Base-by-base conservation (phyloP, 2,113 vertebrate species). In the Scomber japonicus region DNA sequence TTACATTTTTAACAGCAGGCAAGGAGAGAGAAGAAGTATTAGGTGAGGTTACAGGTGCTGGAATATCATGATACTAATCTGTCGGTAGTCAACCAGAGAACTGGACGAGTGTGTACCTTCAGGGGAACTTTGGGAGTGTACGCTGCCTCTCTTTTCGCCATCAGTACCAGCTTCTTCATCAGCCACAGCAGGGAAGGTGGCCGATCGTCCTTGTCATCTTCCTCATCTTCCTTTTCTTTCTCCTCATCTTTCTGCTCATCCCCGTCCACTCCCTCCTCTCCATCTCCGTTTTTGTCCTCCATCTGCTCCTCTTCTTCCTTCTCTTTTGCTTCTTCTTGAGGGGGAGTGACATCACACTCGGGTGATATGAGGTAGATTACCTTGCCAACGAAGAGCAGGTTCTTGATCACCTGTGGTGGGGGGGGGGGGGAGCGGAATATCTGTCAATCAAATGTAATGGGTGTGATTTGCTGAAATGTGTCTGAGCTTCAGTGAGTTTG, bases 331-430 rank as follows among this genome's bases (percentile, higher is more conserved):
- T 82, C 79, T 3, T 76, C 81, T 48, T 80, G 27, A 16, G 63
- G 8, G 17, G 86, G 11, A 10, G 77, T 54, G 6, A 90, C 72
- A 5, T 95, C 93, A 15, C 90, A 94, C 77, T 95, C 92, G 3
- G 96, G 95, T 19, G 94, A 95, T 63, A 99, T 84, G 67, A 98
- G 95, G 90, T 97, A 97, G 46, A 99, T 92, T 81, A 98, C 96
- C 89, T 98, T 98, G 55, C 96, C 96, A 11, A 98, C 92, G 11
- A 98, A 99, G 78, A 99, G 91, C 79, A 99, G 94, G 87, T 99
- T 99, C 95, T 99, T 99, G 86, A 99, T 91, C 73, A 99, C 96
- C 97, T 99, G 91, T 35, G 31, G 12, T 5, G 35, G 15, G 31
- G 35, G 15, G 21, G 21, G 21, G 21, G 21, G 21, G 21, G 59